Conservation (phyloP, 2,888 invertebrate species). For the Brenthis daphne region DNA sequence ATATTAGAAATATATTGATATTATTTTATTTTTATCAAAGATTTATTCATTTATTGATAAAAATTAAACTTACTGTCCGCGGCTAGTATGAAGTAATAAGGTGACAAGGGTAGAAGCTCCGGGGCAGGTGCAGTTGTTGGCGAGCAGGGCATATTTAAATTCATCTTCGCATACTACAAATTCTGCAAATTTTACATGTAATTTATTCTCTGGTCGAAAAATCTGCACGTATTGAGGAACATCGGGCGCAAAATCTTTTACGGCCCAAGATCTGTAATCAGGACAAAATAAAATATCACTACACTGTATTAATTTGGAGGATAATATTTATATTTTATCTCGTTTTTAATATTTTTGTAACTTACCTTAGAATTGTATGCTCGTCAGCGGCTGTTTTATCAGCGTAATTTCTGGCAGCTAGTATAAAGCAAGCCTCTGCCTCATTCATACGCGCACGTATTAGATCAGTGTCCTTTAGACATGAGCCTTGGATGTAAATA, state of each 20-base stretch:
- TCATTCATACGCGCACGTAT: conserved; percentile 98
- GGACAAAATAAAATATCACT: neutral
- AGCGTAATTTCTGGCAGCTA: conserved; percentile 97
- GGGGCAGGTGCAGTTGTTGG: conserved; percentile 99
- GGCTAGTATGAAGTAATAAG: conserved; percentile 95
- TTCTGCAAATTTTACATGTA: conserved; percentile 99
- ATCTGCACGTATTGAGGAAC: conserved; percentile 99
- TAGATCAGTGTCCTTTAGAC: conserved; percentile 97
- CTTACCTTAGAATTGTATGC: conserved; percentile 85
- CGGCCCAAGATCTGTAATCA: conserved; percentile 94
- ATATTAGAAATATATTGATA: conserved; percentile 56
- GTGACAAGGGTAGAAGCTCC: conserved; percentile 98
- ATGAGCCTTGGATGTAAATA: conserved; percentile 98
- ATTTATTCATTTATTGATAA: neutral
- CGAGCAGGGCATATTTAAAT: conserved; percentile 98
- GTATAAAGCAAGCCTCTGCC: conserved; percentile 98
- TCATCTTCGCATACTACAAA: conserved; percentile 99
- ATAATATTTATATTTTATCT: no score
- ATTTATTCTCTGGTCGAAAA: conserved; percentile 98
- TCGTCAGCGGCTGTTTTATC: conserved; percentile 97
- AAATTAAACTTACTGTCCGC: conserved; percentile 94
- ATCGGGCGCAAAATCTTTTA: conserved; percentile 98
- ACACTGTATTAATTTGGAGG: neutral
- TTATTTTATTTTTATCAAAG: neutral
- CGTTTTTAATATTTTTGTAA: neutral